A percentile compares a stretch with the other conserved stretches of the same genome.
Evolutionary conservation across 2,113 vertebrate species (phyloP).

Genomic region (Prochilodus magdalenae): DNA sequence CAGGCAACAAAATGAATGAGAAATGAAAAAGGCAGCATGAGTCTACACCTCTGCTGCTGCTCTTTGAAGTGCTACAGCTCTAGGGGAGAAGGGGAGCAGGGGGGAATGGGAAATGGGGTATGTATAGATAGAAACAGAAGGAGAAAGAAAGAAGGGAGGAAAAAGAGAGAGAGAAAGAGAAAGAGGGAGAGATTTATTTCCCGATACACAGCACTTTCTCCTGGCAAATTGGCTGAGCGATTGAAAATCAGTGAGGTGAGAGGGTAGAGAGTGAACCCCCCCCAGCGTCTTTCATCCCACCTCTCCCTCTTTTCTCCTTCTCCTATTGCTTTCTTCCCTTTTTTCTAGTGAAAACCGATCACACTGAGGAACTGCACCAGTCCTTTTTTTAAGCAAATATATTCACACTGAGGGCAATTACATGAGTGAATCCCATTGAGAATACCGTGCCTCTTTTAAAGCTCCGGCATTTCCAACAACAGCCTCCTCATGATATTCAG

Average conservation of each 20-base stretch:
- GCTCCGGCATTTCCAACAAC: not conserved
- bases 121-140: slow-evolving; percentile 10
- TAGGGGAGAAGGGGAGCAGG: slow-evolving; percentile 2
- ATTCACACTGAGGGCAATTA: slow-evolving; percentile 6
- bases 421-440: not conserved
- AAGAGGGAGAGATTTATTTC: slow-evolving; percentile 4
- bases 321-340: not conserved
- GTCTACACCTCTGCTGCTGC: slow-evolving; percentile 18
- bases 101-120: not conserved
- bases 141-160: not conserved
- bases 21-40: slow-evolving; percentile 33
- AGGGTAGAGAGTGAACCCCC: not conserved
- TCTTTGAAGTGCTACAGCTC: slow-evolving; percentile 38
- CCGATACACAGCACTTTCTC: not conserved
- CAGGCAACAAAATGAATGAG: slow-evolving; percentile 7
- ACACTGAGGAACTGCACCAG: not conserved
- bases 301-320: not conserved
- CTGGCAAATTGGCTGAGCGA: slow-evolving; percentile 27
- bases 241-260: slow-evolving; percentile 28
- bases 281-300: not conserved
- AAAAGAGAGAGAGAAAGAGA: too few species aligned
- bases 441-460: not conserved
- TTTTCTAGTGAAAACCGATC: not conserved
- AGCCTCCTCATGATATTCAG: not conserved
- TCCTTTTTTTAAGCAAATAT: not conserved